These are phyloP conservation scores for Platorchestia sp. DNA, from an alignment of 1,140 invertebrate genomes.

Conservation along the genomic window DNA sequence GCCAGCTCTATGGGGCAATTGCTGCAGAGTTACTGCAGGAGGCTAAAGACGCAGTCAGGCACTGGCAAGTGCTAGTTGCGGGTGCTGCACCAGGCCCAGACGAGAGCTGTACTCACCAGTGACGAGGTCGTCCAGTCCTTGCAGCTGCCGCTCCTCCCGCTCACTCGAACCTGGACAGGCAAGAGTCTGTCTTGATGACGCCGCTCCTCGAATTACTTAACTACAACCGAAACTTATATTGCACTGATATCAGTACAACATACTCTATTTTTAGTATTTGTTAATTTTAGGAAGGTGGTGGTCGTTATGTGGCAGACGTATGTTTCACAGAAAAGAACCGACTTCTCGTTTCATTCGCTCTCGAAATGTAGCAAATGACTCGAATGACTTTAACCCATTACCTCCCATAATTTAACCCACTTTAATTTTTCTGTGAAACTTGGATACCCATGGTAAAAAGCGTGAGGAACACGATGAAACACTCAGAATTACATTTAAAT, in stretches of 20 bases:
- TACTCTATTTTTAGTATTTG: not conserved
- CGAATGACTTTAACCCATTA: too few species aligned
- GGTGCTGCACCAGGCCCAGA: not conserved
- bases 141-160: not conserved
- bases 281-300: not conserved
- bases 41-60: too few species aligned
- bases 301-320: not conserved
- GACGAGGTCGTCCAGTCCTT: slow-evolving; percentile 19
- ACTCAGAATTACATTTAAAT: too few species aligned
- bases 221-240: too few species aligned
- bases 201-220: too few species aligned
- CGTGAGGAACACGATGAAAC: too few species aligned
- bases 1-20: not conserved
- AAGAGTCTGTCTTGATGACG: too few species aligned
- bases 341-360: not conserved
- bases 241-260: too few species aligned
- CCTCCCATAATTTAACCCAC: too few species aligned
- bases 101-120: not conserved
- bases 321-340: not conserved
- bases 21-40: too few species aligned
- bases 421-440: too few species aligned
- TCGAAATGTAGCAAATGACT: not conserved
- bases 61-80: not conserved
- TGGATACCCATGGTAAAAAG: too few species aligned
- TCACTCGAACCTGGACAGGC: not conserved